Evolutionary conservation across 2,888 invertebrate species (phyloP).

Genomic region (Nephrotoma appendiculata): DNA sequence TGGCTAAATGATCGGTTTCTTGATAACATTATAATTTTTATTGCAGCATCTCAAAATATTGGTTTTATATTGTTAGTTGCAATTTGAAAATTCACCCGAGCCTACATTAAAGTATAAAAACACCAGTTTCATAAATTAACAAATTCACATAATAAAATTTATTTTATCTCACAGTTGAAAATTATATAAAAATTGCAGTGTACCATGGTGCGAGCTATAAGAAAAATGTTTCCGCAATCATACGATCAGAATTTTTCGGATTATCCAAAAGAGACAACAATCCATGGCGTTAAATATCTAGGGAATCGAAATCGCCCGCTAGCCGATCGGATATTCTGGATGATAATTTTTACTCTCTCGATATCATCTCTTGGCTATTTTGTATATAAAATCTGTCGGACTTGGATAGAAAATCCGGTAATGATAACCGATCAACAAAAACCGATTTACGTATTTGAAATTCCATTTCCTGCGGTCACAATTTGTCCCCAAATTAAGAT

Average conservation of each 20-base stretch:
- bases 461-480: slow-evolving; percentile 28
- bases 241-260: slow-evolving; percentile 21
- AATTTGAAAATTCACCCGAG: too few species aligned
- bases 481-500: slow-evolving; percentile 29
- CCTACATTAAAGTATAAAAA: too few species aligned
- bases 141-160: too few species aligned
- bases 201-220: too few species aligned
- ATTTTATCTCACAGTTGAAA: too few species aligned
- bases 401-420: slow-evolving; percentile 27
- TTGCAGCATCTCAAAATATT: too few species aligned
- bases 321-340: slow-evolving; percentile 28
- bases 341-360: slow-evolving; percentile 22
- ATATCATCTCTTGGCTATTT: slow-evolving; percentile 23
- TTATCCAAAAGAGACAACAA: neutral
- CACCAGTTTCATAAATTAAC: too few species aligned
- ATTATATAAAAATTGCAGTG: too few species aligned
- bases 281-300: slow-evolving; percentile 19
- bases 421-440: slow-evolving; percentile 28
- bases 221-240: slow-evolving; percentile 17
- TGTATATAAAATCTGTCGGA: slow-evolving; percentile 24
- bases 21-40: too few species aligned
- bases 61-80: too few species aligned
- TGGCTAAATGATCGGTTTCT: too few species aligned
- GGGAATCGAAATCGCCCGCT: slow-evolving; percentile 26
- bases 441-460: slow-evolving; percentile 24